Base-by-base conservation (phyloP, 2,113 vertebrate species). In the Coregonus clupeaformis region DNA sequence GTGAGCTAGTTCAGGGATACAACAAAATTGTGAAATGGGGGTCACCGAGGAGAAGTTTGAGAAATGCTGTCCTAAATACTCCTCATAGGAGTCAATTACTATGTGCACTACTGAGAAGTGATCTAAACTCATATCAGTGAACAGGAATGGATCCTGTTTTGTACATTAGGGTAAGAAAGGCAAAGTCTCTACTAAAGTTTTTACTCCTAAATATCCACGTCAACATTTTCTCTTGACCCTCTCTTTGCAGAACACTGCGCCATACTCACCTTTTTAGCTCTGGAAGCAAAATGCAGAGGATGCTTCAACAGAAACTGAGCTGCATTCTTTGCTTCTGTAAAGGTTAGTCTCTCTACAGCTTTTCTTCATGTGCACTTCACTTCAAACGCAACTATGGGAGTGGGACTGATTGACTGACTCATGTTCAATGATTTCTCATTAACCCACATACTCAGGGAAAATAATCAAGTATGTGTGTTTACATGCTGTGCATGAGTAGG, bases 261-360 rank as follows among this genome's bases (percentile, higher is more conserved):
- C 93, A 87, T 94, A 94, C 90, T 94, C 92, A 80, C 88, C 91
- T 90, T 94, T 94, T 93, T 94, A 94, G 92, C 89, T 92, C 86
- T 25, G 91, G 90, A 91, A 91, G 89, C 88, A 91, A 92, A 92
- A 91, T 91, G 89, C 90, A 91, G 86, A 90, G 89, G 88, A 91
- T 88, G 87, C 87, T 77, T 86, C 88, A 78, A 88, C 91, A 89
- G 90, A 91, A 91, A 89, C 87, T 85, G 88, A 90, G 89, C 88
- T 87, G 85, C 90, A 88, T 91, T 90, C 90, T 91, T 91, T 91
- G 89, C 89, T 91, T 91, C 87, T 91, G 84, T 89, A 91, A 91
- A 94, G 93, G 93, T 94, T 92, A 89, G 92, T 93, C 86, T 89
- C 84, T 84, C 83, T 91, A 83, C 80, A 82, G 84, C 76, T 87